These are phyloP conservation scores for Heliocidaris erythrogramma DNA, from an alignment of 35 echinoderm and acorn worm species.

Conservation along the genomic window DNA sequence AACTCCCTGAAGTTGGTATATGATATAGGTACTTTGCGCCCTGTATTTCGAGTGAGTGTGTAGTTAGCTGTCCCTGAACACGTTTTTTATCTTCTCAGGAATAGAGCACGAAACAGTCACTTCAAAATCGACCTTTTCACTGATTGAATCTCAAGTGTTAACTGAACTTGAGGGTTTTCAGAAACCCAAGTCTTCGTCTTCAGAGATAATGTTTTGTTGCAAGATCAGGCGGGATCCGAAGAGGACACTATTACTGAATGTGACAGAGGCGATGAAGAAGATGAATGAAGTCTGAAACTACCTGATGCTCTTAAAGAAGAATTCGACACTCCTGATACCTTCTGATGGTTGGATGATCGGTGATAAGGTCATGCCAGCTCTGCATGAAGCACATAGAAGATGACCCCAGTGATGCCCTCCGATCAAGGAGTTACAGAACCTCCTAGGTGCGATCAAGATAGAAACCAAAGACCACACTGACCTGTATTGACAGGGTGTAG, in stretches of 20 bases:
- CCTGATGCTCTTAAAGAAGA: background rate
- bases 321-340: background rate
- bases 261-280: background rate
- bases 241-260: background rate
- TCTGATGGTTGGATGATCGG: background rate
- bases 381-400: background rate
- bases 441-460: background rate
- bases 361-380: background rate
- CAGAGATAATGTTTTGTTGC: constrained; percentile 3
- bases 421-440: background rate
- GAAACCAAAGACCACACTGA: background rate
- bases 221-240: constrained; percentile 1
- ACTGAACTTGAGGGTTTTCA: background rate
- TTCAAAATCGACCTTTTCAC: background rate
- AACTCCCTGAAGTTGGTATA: too few species aligned
- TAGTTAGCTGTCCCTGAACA: background rate
- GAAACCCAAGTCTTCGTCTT: constrained; percentile 1
- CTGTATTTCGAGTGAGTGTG: too few species aligned
- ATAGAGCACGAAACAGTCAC: background rate
- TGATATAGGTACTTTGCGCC: too few species aligned
- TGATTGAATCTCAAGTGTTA: constrained; percentile 4
- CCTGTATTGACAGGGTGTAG: too few species aligned
- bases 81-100: background rate
- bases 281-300: background rate
- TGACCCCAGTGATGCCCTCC: background rate